Evolutionary conservation across 1,140 invertebrate genomes (phyloP).

Genomic region (Anagrus nilaparvatae): DNA sequence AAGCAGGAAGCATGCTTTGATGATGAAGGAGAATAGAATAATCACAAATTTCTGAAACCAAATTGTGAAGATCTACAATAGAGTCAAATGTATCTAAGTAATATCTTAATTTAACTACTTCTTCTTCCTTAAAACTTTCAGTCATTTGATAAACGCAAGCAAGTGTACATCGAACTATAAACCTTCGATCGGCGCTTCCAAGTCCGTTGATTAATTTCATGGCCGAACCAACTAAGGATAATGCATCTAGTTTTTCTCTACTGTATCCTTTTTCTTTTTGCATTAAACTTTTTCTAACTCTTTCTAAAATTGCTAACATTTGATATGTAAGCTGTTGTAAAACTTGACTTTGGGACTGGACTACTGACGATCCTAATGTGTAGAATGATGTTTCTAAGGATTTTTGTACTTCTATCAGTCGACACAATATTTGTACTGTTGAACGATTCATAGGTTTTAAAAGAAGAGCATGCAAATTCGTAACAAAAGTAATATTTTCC

Average conservation of each 20-base stretch:
- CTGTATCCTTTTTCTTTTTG: constrained; percentile 51
- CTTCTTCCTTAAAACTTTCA: constrained; percentile 36
- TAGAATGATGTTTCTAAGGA: constrained; percentile 56
- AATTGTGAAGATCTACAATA: constrained; percentile 29
- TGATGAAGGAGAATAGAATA: constrained; percentile 35
- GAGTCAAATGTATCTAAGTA: constrained; percentile 35
- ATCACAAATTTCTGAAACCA: constrained; percentile 28
- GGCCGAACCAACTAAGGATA: constrained; percentile 52
- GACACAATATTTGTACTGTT: constrained; percentile 63
- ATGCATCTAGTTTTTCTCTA: constrained; percentile 50
- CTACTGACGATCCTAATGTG: constrained; percentile 28
- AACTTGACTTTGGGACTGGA: constrained; percentile 43
- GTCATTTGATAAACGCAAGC: constrained; percentile 40
- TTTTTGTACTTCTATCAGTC: constrained; percentile 74
- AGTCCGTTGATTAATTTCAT: constrained; percentile 53
- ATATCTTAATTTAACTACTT: constrained; percentile 28
- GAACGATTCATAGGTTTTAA: constrained; percentile 69
- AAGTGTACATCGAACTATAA: constrained; percentile 48
- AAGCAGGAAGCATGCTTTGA: constrained; percentile 38
- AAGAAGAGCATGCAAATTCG: constrained; percentile 70
- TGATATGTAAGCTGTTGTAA: constrained; percentile 50
- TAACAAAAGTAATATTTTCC: constrained; percentile 55
- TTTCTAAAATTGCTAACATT: constrained; percentile 43
- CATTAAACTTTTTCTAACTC: constrained; percentile 43
- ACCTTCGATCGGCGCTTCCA: constrained; percentile 46